Conservation (phyloP, 2,888 invertebrate genomes). For the Diabrotica balteata region DNA sequence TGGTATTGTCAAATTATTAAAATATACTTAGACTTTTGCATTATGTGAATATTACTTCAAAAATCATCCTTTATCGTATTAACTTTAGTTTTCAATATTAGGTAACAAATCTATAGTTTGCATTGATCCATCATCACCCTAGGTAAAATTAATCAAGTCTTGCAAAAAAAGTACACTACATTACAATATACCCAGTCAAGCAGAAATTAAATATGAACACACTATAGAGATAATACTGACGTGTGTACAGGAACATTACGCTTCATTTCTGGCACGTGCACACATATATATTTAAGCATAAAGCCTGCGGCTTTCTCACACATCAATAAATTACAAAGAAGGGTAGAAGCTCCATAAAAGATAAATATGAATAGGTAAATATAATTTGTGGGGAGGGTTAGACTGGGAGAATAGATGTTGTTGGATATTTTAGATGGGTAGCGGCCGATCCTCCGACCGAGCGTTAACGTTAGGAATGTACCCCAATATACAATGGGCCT, state of each 20-base stretch:
- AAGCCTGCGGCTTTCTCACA: constrained; percentile 37
- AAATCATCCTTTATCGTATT: too few relatives aligned
- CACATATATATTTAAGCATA: constrained; percentile 38
- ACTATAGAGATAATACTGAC: constrained; percentile 37
- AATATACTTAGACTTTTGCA: too few relatives aligned
- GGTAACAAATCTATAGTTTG: too few relatives aligned
- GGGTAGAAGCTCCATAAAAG: constrained; percentile 41
- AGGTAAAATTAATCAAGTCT: too few relatives aligned
- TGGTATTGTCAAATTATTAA: too few relatives aligned
- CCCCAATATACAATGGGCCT: too few relatives aligned
- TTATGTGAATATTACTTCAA: too few relatives aligned
- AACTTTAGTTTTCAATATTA: too few relatives aligned
- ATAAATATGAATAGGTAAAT: constrained; percentile 45
- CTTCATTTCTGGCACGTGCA: constrained; percentile 41
- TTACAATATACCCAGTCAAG: constrained; percentile 35
- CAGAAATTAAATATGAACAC: constrained; percentile 40
- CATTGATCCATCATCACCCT: too few relatives aligned
- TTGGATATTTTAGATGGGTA: constrained; percentile 22
- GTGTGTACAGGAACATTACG: constrained; percentile 38
- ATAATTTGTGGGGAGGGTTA: constrained; percentile 40
- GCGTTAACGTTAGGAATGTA: too few relatives aligned
- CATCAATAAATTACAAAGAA: constrained; percentile 43
- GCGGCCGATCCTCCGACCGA: too few relatives aligned
- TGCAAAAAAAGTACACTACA: constrained; percentile 13
- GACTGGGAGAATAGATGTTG: constrained; percentile 13